Evolutionary conservation across 2,113 vertebrate genomes (phyloP), one percentile per base, ranked within the genome.

Genomic region (Epinephelus fuscoguttatus): DNA sequence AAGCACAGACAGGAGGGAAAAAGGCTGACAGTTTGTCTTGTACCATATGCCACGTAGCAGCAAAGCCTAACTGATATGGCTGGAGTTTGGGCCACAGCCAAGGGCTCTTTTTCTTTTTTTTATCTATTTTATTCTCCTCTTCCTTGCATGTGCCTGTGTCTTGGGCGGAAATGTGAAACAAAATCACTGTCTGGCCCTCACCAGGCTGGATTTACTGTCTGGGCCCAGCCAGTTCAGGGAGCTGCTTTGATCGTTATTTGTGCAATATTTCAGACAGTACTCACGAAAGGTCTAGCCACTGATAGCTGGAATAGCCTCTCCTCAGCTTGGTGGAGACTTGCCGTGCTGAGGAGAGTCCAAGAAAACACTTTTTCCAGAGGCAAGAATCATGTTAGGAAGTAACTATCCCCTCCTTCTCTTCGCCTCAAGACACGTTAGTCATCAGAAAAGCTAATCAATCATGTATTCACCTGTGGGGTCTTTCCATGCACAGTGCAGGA

Each of bases 11-110:
- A 93, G 70, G 89, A 84, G 89, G 76, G 74, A 79, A 88, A 92
- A 93, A 90, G 89, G 84, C 91, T 95, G 95, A 95, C 95, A 96
- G 94, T 96, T 95, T 96, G 96, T 96, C 95, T 95, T 91, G 91
- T 85, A 93, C 93, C 96, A 96, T 96, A 95, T 96, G 96, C 94
- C 92, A 91, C 88, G 81, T 95, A 94, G 95, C 95, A 96, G 92
- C 92, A 95, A 93, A 93, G 93, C 89, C 91, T 82, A 90, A 92
- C 90, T 93, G 95, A 96, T 95, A 94, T 83, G 91, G 85, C 89
- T 80, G 45, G 89, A 91, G 93, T 93, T 90, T 89, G 82, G 93
- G 84, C 87, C 82, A 89, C 81, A 78, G 93, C 95, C 93, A 91
- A 82, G 63, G 95, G 95, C 92, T 92, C 90, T 84, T 83, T 89